Conservation (phyloP, 2,888 invertebrate genomes). For the Himalopsyche kuldschensis region DNA sequence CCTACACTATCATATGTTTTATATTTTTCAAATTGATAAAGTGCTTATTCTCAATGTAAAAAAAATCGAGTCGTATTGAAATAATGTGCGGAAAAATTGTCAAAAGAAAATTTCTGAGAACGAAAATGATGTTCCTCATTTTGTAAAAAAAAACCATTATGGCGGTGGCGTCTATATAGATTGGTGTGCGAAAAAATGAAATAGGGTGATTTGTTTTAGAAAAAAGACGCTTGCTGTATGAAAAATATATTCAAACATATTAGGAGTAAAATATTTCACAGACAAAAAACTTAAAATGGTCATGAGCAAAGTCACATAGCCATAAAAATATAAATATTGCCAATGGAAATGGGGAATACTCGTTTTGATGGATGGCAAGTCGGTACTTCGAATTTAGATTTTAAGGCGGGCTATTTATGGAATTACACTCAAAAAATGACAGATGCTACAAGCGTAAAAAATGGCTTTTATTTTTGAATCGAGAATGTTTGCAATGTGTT, state of each 20-base stretch:
- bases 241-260: neutral
- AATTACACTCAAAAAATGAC: neutral
- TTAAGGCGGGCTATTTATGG: neutral
- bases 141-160: neutral
- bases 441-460: neutral
- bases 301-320: neutral
- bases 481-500: too few species aligned
- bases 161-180: neutral
- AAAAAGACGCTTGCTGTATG: neutral
- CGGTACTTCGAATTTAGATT: neutral
- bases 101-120: neutral
- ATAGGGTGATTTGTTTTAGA: neutral
- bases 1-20: too few species aligned
- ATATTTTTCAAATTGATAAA: neutral
- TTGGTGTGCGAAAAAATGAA: neutral
- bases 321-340: neutral
- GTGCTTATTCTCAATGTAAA: neutral
- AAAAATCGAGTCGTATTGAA: neutral
- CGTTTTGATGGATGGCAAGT: neutral
- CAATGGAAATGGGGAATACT: neutral
- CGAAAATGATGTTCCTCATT: neutral
- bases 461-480: neutral
- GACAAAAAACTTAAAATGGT: neutral
- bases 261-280: neutral
- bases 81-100: neutral